Base-by-base conservation (phyloP, 2,797 vertebrate species). In the Ibycter americanus region DNA sequence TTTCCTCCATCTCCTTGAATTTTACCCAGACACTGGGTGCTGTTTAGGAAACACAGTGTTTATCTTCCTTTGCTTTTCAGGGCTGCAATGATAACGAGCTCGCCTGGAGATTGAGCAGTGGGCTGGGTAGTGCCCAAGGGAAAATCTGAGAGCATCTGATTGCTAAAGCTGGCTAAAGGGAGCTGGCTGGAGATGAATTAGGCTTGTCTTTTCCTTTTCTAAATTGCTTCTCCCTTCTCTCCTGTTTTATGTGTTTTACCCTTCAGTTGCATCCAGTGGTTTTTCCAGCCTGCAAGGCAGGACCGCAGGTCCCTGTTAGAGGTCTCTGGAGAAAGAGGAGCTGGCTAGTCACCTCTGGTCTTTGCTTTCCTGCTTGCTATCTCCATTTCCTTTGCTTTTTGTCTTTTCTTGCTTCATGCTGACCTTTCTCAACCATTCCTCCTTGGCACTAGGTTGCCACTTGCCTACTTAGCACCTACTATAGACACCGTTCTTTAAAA, bases 241-340 rank as follows among this genome's bases (percentile, higher is more conserved):
- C 58, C 44, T 15, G 15, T 11, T 62, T 36, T 18, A 14, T 26
- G 29, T 2, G 2, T 40, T 79, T 67, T 67, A 61, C 52, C 26
- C 15, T 34, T 49, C 17, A 22, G 42, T 23, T 15, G 16, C 46
- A 49, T 38, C 23, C 34, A 14, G 76, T 6, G 11, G 3, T 31
- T 44, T 47, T 74, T 56, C 42, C 56, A 65, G 15, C 17, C 58
- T 47, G 27, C 19, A 17, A 54, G 46, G 18, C 65, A 77, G 46
- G 31, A 49, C 20, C 8, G 13, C 1, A 0, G 27, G 27, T 26
- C 21, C 27, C 61, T 1, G 0, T 19, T 44, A 8, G 23, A 32
- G 52, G 59, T 18, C 9, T 67, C 55, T 40, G 71, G 38, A 74
- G 51, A 58, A 32, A 54, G 42, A 29, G 27, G 15, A 14, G 6